phyloP scores from a whole-genome alignment of 2,797 vertebrate species.

The Novumbra hubbsi region DNA sequence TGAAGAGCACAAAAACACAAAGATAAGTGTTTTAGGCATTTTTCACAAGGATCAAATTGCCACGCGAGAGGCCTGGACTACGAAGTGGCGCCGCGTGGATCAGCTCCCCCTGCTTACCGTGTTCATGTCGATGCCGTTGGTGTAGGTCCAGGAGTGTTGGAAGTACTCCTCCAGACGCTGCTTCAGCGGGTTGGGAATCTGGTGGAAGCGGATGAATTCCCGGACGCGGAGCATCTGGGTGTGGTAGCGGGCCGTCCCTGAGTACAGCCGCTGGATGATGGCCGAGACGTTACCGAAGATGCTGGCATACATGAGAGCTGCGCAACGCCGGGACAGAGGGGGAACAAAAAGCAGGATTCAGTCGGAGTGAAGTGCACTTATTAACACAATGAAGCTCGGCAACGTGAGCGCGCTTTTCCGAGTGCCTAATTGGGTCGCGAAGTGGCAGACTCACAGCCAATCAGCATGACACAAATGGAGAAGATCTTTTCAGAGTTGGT shows the following conservation, averaged over 20 bases:
- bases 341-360: not conserved
- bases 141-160: slow-evolving; percentile 98
- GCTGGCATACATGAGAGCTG: slow-evolving; percentile 98
- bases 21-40: slow-evolving; percentile 87
- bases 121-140: slow-evolving; percentile 99
- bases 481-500: slow-evolving; percentile 99
- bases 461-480: slow-evolving; percentile 99
- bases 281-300: slow-evolving; percentile 99
- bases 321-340: slow-evolving; percentile 53
- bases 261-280: slow-evolving; percentile 98
- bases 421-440: not conserved
- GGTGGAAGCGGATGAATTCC: slow-evolving; percentile 98
- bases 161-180: slow-evolving; percentile 98
- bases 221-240: slow-evolving; percentile 98
- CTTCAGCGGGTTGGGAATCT: slow-evolving; percentile 95
- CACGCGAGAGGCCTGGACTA: not conserved
- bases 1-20: slow-evolving; percentile 86
- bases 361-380: not conserved
- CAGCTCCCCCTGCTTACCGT: slow-evolving; percentile 80
- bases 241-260: slow-evolving; percentile 95
- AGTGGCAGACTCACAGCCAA: slow-evolving; percentile 90
- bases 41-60: slow-evolving; percentile 20
- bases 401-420: not conserved
- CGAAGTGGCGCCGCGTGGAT: not conserved
- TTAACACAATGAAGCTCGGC: not conserved